phyloP scores from a whole-genome alignment of 2,113 vertebrate species.

The Colius striatus region DNA sequence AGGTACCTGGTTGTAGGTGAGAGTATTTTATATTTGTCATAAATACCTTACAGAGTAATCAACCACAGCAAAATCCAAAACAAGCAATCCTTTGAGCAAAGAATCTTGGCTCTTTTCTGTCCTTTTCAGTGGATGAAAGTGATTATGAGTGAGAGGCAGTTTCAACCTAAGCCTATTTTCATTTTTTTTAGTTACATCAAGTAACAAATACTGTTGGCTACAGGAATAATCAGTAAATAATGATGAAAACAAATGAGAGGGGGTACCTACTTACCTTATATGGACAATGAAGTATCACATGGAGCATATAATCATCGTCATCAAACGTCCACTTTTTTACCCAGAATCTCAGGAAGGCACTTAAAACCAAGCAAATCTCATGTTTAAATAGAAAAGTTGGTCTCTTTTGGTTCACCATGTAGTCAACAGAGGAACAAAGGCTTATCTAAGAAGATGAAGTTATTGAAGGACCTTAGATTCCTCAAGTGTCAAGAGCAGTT shows the following conservation, averaged over 20 bases:
- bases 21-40: not conserved
- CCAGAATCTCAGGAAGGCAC: not conserved
- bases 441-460: not conserved
- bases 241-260: not conserved
- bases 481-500: not conserved
- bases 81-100: not conserved
- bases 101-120: slow-evolving; percentile 14
- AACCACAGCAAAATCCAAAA: not conserved
- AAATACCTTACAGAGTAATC: not conserved
- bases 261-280: not conserved
- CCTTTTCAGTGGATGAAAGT: slow-evolving; percentile 1
- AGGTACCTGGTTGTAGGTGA: not conserved
- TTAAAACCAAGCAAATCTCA: not conserved
- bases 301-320: not conserved
- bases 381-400: not conserved
- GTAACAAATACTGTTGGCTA: not conserved
- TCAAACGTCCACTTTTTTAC: not conserved
- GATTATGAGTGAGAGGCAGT: not conserved
- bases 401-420: not conserved
- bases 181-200: not conserved
- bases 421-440: not conserved
- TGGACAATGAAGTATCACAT: not conserved
- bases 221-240: not conserved
- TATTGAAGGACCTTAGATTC: not conserved
- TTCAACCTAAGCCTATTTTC: not conserved